A percentile compares a stretch with the other conserved stretches of the same genome.
Evolutionary conservation across 2,888 invertebrate species (phyloP).

Genomic region (Lacanobia oleracea): DNA sequence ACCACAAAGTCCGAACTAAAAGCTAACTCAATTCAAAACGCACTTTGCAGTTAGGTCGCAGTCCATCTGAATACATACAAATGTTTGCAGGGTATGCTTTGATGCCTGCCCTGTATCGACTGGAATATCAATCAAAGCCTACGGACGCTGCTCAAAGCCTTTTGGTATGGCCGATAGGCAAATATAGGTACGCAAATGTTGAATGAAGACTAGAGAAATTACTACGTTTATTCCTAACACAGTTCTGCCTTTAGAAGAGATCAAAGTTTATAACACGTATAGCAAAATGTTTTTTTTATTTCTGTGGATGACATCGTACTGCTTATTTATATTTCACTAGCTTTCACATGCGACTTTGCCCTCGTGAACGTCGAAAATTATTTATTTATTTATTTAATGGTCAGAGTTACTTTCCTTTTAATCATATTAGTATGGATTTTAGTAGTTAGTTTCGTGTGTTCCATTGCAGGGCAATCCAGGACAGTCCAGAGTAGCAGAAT

Average conservation of each 20-base stretch:
- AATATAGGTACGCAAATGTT: neutral
- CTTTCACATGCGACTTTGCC: no score
- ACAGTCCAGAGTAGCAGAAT: no score
- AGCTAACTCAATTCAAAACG: conserved; percentile 23
- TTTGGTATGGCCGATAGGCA: conserved; percentile 3
- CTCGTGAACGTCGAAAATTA: no score
- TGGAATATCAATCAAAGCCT: conserved; percentile 42
- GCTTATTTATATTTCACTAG: no score
- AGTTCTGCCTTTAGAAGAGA: neutral
- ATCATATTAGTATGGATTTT: no score
- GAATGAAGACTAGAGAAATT: neutral
- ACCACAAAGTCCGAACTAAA: conserved; percentile 3
- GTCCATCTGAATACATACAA: conserved; percentile 21
- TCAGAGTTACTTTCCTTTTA: no score
- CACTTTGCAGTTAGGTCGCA: conserved; percentile 16
- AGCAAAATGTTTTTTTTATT: no score
- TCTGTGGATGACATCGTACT: no score
- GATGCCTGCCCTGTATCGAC: conserved; percentile 24
- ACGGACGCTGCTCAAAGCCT: conserved; percentile 30
- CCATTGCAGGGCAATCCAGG: no score
- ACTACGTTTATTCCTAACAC: neutral
- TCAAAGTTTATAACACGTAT: neutral
- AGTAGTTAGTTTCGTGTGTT: no score
- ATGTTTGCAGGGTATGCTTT: conserved; percentile 37
- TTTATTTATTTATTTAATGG: no score